Evolutionary conservation across 1,140 invertebrate genomes (phyloP), one percentile per base, ranked within the genome.

Genomic region (Panulirus ornatus): DNA sequence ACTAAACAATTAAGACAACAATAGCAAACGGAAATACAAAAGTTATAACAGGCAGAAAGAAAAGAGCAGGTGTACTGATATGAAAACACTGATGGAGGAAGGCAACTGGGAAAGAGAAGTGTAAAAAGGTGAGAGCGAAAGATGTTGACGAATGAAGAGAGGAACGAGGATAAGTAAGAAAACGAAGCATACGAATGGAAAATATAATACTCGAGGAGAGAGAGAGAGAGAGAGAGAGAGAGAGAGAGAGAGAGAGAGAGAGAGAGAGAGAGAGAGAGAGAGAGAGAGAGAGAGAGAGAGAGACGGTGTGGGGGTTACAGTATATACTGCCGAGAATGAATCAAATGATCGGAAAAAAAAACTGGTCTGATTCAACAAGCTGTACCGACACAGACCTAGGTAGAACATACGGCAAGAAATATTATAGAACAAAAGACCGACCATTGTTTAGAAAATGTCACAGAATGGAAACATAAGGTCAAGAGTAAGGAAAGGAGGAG

Each of bases 221-320:
- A 2, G 34, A 54, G n/a, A 81, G 0, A 36, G 42, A 81, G 27
- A 54, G 51, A 81, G 0, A 22, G 76, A 79, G 11, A 47, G 76
- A 78, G 36, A 78, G 75, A 78, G 36, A 78, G 75, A 78, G 36
- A 78, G 75, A 78, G 36, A 78, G 75, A 78, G 36, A 78, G 75
- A 78, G 36, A 78, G 75, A 78, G 36, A 78, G 75, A 78, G 36
- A 78, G 75, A 78, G 36, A 78, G 75, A 78, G 36, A 47, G 76
- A 79, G 76, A 44, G 19, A 70, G 66, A 70, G 66, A 70, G 66
- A 70, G 66, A 70, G 66, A 70, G 66, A 70, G n/a, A 63, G 58
- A 63, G 58, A 63, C 19, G 27, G 58, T 22, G 58, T 22, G 58
- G 27, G 58, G 27, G 58, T 1, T 58, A 9, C 2, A n/a, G 27